Base-by-base conservation (phyloP, 2,888 invertebrate species). In the Ophraella communa region DNA sequence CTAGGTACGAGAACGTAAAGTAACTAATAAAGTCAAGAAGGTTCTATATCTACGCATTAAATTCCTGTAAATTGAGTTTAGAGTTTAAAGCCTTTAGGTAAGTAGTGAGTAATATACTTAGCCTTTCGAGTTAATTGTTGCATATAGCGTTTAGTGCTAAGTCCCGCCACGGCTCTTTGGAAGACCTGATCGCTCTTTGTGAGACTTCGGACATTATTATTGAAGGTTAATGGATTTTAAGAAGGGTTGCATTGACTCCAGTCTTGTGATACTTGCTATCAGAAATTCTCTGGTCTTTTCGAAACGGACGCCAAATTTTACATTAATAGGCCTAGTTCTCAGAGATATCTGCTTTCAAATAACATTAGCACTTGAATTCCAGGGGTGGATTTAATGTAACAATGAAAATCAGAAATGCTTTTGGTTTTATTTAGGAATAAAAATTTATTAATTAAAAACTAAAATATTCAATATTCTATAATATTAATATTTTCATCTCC, bases 141-240 rank as follows among this genome's bases (percentile, higher is more conserved):
- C 81, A 80, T 78, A 80, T 76, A 76, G 65, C 57, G 75, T 79
- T 76, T 75, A 76, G 78, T 77, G 78, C 78, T 79, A 81, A 81
- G 79, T 79, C 80, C 74, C 80, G 81, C 79, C 79, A 73, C 73
- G 76, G 80, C 81, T 81, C 81, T 82, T 81, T 81, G 80, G 23
- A 49, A 79, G 76, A 77, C 69, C 77, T 78, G 78, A 81, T 80
- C 80, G 80, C 82, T 82, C 82, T 82, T 81, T 82, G 81, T 80
- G 78, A 77, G 78, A 79, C 81, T 81, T 82, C 80, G 82, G 82
- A 82, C 82, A 82, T 81, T 82, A 82, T 82, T 81, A 82, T 80
- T 80, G 80, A 77, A 77, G 81, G 80, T 81, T 82, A 82, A 82
- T 82, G 82, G 82, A 82, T 82, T 82, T 81, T 81, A 81, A 80